phyloP scores from a whole-genome alignment of 2,888 invertebrate species.

The Pelosia muscerda region DNA sequence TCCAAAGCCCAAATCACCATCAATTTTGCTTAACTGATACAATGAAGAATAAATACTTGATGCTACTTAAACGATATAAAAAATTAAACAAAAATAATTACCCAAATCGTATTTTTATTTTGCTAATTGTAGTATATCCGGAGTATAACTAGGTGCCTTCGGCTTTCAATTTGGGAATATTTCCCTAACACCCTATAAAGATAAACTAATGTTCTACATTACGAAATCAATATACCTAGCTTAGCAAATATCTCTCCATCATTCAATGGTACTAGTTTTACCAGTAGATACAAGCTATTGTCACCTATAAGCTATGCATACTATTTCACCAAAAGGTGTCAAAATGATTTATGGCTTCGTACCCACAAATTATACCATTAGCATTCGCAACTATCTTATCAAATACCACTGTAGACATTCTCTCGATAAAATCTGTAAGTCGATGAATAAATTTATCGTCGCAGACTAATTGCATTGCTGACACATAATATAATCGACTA shows the following conservation, averaged over 20 bases:
- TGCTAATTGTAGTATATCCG: no score
- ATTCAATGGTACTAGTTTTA: not conserved
- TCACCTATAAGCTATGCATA: slow-evolving; percentile 22
- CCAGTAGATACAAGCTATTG: slow-evolving; percentile 34
- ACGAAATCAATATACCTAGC: not conserved
- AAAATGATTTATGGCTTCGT: slow-evolving; percentile 32
- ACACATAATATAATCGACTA: slow-evolving; percentile 28
- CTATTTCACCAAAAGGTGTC: slow-evolving; percentile 25
- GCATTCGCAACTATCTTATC: slow-evolving; percentile 30
- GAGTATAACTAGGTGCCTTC: no score
- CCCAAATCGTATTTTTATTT: no score
- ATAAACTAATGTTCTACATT: not conserved
- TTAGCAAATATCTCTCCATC: slow-evolving; percentile 7
- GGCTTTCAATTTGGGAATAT: no score
- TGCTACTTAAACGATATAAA: no score
- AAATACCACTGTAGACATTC: slow-evolving; percentile 33
- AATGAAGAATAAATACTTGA: no score
- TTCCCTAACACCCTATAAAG: no score
- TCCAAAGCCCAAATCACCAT: no score
- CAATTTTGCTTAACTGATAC: no score
- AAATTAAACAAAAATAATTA: no score
- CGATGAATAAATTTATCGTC: slow-evolving; percentile 38
- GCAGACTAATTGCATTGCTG: slow-evolving; percentile 32
- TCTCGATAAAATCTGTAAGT: slow-evolving; percentile 38
- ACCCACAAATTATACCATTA: slow-evolving; percentile 32